Evolutionary conservation across 1,140 invertebrate genomes (phyloP), one percentile per base, ranked within the genome.

Genomic region (Aplysia californica): DNA sequence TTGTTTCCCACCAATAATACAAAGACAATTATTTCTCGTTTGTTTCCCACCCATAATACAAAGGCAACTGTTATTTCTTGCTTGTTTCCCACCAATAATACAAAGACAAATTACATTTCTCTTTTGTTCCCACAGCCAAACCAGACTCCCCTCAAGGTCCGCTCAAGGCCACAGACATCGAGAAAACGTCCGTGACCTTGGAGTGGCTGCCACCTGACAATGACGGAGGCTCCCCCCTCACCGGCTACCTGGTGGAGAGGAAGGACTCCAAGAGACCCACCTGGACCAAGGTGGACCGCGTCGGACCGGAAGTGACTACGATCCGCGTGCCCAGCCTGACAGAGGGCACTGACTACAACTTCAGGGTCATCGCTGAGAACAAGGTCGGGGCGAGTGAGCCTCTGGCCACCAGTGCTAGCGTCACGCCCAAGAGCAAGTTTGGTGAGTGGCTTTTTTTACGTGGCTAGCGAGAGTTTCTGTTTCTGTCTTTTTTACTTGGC

Each of bases 181-280:
- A 95, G 20, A 97, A 97, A 87, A 97, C 98, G 86, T 95, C 96
- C 29, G 96, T 96, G 85, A 98, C 97, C 81, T 80, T 90, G 78
- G 82, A 41, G 70, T 99, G 97, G 97, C 94, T 94, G 86, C 95
- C 96, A 80, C 97, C 97, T 0, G 92, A 93, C 10, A 94, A 95
- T 85, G 96, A 98, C 89, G 97, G 97, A 59, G 97, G 97, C 36
- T 90, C 96, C 18, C 93, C 92, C 44, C 92, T 99, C 59, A 97
- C 95, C 0, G 95, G 98, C 85, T 99, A 98, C 87, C 93, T 98
- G 44, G 93, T 99, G 3, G 97, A 99, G 96, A 98, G 98, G 90
- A 94, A 96, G 92, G 96, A 98, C 85, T 91, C 94, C 4, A 77
- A 80, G 93, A 93, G 82, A 26, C 94, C 96, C 91, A 92, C 95